These are phyloP conservation scores for Panagrolaimus sp. DNA, from an alignment of 1,140 invertebrate species.

Conservation along the genomic window DNA sequence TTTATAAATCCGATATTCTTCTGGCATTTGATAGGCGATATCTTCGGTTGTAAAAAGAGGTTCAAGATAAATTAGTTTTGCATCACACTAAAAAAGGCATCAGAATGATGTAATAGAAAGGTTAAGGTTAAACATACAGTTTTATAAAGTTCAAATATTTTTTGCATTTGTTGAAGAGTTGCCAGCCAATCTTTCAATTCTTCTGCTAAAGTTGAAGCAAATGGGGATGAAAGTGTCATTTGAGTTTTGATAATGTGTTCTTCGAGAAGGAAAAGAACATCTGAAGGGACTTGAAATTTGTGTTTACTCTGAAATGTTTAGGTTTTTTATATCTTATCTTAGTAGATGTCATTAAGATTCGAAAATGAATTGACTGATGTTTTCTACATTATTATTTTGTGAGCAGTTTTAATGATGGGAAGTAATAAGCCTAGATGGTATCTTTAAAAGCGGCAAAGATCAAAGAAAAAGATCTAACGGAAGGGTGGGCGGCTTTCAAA, in stretches of 20 bases:
- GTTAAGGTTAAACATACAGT: not conserved
- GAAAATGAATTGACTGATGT: too few relatives aligned
- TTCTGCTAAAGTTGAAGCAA: conserved; percentile 28
- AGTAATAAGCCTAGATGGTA: too few relatives aligned
- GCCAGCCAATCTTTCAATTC: conserved; percentile 32
- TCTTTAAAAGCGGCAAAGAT: too few relatives aligned
- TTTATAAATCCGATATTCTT: conserved; percentile 78
- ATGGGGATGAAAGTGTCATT: conserved; percentile 41
- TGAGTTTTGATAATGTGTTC: conserved; percentile 46
- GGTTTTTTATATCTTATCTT: too few relatives aligned
- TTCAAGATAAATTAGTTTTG: conserved; percentile 85
- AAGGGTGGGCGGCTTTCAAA: too few relatives aligned
- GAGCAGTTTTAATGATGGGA: too few relatives aligned
- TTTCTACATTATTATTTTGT: too few relatives aligned
- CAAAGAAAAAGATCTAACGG: too few relatives aligned
- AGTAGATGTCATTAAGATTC: too few relatives aligned
- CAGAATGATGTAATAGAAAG: too few relatives aligned
- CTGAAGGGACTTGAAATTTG: conserved; percentile 17
- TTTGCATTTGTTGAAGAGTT: conserved; percentile 29
- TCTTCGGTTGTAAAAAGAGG: conserved; percentile 95
- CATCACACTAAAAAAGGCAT: conserved; percentile 20
- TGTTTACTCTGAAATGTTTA: conserved; percentile 31
- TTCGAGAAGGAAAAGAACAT: conserved; percentile 26
- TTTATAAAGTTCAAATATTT: conserved; percentile 28
- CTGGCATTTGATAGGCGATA: conserved; percentile 91